Evolutionary conservation across 1,140 invertebrate species (phyloP), one percentile per base, ranked within the genome.

Genomic region (Nasonia giraulti): DNA sequence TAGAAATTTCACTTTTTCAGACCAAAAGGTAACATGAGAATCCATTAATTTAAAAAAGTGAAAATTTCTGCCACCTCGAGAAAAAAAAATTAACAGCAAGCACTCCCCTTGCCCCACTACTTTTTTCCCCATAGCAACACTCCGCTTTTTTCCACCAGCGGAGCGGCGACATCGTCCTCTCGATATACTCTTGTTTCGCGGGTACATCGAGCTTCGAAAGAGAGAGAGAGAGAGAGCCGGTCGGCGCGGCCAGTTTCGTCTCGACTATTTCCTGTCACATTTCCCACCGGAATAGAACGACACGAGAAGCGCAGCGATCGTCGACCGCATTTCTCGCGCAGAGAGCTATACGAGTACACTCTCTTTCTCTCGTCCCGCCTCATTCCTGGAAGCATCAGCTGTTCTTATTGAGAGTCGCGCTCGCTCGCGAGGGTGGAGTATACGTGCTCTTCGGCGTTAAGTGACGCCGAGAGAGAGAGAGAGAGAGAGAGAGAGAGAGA

Each of bases 211-310:
- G 12, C 17, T 55, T 55, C 20, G 17, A 69, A 40, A 69, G 75
- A 17, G n/a, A 77, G n/a, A 77, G n/a, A 77, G 82, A 77, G 74
- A 75, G 27, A 37, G 33, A 37, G 33, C 50, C 50, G 50, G 50
- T 12, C 66, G 69, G 33, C 33, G 1, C 78, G 87, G 88, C 87
- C 89, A 88, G 87, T 90, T 90, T 90, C 88, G 91, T 92, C 90
- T 91, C 89, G 90, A 88, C 89, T 91, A 91, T 91, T 91, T 91
- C 89, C 90, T 91, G 90, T 91, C 87, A 90, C 88, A 91, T 92
- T 91, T 91, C 90, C 90, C 88, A 89, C 89, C 83, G 87, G 89
- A 92, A 92, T 91, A 91, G 89, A 89, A 89, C 68, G 68, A 71
- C 68, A 71, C 87, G 66, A 50, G 86, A 75, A 81, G 86, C 89